A percentile compares a stretch with the other conserved stretches of the same genome.
Conservation (phyloP, 1,140 invertebrate species). For the Procambarus clarkii region DNA sequence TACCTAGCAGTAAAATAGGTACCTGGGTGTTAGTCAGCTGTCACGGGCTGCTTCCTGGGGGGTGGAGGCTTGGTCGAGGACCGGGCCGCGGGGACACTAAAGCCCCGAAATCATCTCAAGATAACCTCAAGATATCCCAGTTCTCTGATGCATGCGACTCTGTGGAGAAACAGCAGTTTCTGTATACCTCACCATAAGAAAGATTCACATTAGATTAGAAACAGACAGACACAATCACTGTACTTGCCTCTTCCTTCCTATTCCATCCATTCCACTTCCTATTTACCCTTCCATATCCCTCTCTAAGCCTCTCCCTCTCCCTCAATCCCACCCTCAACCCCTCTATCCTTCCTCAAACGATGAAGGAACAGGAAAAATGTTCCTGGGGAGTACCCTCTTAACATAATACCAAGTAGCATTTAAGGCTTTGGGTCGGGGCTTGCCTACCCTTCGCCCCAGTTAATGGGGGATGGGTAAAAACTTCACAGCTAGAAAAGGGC, state of each 20-base stretch:
- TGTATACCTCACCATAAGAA: too few species aligned
- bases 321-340: not conserved
- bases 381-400: constrained; percentile 1
- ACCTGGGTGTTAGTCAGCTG: too few species aligned
- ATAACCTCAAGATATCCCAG: too few species aligned
- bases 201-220: too few species aligned
- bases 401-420: constrained; percentile 51
- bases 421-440: constrained; percentile 18
- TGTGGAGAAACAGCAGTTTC: too few species aligned
- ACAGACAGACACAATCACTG: too few species aligned
- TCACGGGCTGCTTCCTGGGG: too few species aligned
- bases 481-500: constrained; percentile 16
- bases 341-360: constrained; percentile 17
- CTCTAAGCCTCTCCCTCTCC: not conserved
- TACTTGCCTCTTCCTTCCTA: not conserved
- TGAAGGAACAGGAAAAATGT: not conserved
- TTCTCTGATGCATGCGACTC: too few species aligned
- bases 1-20: too few species aligned
- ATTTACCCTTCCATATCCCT: not conserved
- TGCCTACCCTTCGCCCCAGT: constrained; percentile 23
- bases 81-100: too few species aligned
- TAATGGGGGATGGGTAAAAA: constrained; percentile 51
- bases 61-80: too few species aligned
- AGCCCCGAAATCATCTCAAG: too few species aligned
- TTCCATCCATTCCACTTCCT: not conserved